Conservation (phyloP, 2,797 vertebrate genomes). For the Sebastes iracundus region DNA sequence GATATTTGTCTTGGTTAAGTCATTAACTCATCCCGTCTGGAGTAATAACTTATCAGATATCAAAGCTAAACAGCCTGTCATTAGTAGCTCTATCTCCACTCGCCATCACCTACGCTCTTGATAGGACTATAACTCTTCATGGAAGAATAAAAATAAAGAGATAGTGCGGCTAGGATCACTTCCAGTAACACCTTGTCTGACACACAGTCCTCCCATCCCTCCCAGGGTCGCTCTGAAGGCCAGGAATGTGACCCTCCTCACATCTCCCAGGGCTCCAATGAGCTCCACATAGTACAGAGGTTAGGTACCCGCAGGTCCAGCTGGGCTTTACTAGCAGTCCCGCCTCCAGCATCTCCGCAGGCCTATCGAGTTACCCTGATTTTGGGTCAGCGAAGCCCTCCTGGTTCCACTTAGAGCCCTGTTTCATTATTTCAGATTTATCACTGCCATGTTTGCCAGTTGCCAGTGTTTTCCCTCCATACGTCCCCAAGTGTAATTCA, state of each 20-base stretch:
- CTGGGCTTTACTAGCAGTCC: slow-evolving; percentile 60
- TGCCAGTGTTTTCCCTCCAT: slow-evolving; percentile 65
- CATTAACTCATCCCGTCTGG: slow-evolving; percentile 37
- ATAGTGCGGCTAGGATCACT: not conserved
- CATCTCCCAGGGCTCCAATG: slow-evolving; percentile 51
- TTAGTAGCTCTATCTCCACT: slow-evolving; percentile 20
- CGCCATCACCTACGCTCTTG: slow-evolving; percentile 13
- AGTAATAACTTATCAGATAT: slow-evolving; percentile 40
- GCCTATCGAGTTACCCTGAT: slow-evolving; percentile 70
- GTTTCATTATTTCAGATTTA: slow-evolving; percentile 86
- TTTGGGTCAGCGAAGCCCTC: slow-evolving; percentile 64
- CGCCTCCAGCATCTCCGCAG: slow-evolving; percentile 58
- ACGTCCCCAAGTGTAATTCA: slow-evolving; percentile 63
- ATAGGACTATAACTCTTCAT: slow-evolving; percentile 21
- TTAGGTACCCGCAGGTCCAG: slow-evolving; percentile 44
- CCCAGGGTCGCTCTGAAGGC: slow-evolving; percentile 27
- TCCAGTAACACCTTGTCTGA: slow-evolving; percentile 7
- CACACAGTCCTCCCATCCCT: not conserved
- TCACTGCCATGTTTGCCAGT: slow-evolving; percentile 76
- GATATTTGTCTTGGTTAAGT: slow-evolving; percentile 37
- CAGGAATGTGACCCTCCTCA: slow-evolving; percentile 56
- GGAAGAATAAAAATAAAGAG: slow-evolving; percentile 21
- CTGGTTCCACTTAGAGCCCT: slow-evolving; percentile 80
- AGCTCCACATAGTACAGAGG: slow-evolving; percentile 53
- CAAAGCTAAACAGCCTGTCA: slow-evolving; percentile 37